A percentile compares a stretch with the other conserved stretches of the same genome.
Conservation (phyloP, 2,797 vertebrate species). For the Spinus olivaceus region DNA sequence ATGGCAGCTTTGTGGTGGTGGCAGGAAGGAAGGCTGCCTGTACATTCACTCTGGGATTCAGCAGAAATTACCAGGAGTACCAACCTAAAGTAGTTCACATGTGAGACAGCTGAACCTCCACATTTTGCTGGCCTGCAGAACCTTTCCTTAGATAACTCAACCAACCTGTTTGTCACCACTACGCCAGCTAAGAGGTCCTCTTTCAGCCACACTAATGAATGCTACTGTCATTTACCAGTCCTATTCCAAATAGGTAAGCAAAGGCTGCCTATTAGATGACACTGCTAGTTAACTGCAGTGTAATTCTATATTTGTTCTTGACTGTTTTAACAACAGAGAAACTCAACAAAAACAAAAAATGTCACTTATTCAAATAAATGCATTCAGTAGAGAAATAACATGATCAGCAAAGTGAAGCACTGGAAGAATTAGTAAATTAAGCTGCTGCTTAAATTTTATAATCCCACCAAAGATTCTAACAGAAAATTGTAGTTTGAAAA, state of each 20-base stretch:
- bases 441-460: background rate
- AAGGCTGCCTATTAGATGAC: background rate
- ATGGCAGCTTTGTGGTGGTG: background rate
- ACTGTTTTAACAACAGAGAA: background rate
- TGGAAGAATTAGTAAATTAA: background rate
- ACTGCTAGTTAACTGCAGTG: background rate
- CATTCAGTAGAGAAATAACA: background rate
- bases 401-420: background rate
- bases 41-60: background rate
- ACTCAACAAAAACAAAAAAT: background rate
- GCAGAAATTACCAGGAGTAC: background rate
- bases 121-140: background rate
- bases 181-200: background rate
- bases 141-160: background rate
- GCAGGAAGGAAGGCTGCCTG: background rate
- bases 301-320: background rate
- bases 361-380: background rate
- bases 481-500: background rate
- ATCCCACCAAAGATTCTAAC: background rate
- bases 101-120: accelerated
- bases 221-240: background rate
- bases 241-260: background rate
- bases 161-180: background rate
- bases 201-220: background rate
- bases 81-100: background rate